phyloP scores from a whole-genome alignment of 2,888 invertebrate genomes.

The Antheraea yamamai region DNA sequence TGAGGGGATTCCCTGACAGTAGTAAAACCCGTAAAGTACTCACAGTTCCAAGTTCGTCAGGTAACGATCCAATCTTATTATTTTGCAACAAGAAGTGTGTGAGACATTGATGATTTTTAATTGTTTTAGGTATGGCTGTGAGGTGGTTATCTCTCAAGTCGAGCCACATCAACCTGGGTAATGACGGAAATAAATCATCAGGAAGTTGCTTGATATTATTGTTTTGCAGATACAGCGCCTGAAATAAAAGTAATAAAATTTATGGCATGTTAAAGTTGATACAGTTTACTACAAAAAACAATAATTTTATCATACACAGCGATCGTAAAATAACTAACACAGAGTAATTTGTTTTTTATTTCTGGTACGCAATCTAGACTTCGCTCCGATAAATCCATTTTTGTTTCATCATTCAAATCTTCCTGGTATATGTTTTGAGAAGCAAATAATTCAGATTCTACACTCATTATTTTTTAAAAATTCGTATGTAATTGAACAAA shows the following conservation, averaged over 20 bases:
- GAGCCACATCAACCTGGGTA: conserved; percentile 83
- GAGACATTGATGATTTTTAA: conserved; percentile 81
- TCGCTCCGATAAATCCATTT: conserved; percentile 55
- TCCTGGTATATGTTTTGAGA: conserved; percentile 60
- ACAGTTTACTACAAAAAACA: not conserved
- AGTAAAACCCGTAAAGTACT: conserved; percentile 83
- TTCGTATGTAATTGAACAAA: conserved; percentile 5
- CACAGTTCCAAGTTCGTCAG: conserved; percentile 84
- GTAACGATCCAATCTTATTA: conserved; percentile 82
- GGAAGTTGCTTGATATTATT: conserved; percentile 81
- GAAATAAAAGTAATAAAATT: conserved; percentile 17
- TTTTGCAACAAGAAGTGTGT: conserved; percentile 85
- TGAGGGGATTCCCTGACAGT: conserved; percentile 83
- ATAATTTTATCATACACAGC: not conserved
- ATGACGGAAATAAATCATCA: conserved; percentile 79
- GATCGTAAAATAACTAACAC: conserved; percentile 49
- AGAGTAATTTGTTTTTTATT: conserved; percentile 47
- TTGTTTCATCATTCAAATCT: conserved; percentile 52
- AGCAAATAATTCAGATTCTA: conserved; percentile 33
- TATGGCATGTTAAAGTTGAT: not conserved
- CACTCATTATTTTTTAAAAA: conserved; percentile 44
- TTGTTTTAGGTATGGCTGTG: conserved; percentile 76
- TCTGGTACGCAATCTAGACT: conserved; percentile 51
- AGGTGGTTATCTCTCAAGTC: conserved; percentile 85
- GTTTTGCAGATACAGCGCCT: conserved; percentile 74